Percentiles rank a stretch among this genome's conserved stretches.
Evolutionary conservation across 2,113 vertebrate genomes (phyloP).

Genomic region (Lepus americanus): DNA sequence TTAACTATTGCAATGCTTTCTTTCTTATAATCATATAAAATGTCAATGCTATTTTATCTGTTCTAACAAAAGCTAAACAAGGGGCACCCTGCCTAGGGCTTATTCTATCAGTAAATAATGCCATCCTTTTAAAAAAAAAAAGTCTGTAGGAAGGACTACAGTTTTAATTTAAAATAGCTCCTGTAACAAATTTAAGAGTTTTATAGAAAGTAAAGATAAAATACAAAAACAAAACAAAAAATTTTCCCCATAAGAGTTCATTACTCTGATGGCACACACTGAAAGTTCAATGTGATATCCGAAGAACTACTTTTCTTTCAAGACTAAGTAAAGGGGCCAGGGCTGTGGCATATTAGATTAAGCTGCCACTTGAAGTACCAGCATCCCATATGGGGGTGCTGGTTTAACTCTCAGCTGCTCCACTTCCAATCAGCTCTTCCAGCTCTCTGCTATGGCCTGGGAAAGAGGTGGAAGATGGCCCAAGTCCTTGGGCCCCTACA

Average conservation of each 20-base stretch:
- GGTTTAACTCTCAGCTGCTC: too few relatives aligned
- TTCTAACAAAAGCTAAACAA: constrained; percentile 23
- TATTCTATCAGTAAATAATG: background rate
- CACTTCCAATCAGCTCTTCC: too few relatives aligned
- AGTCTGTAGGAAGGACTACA: background rate
- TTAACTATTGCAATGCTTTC: constrained; percentile 26
- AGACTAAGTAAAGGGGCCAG: background rate
- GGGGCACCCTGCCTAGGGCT: background rate
- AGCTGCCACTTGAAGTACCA: too few relatives aligned
- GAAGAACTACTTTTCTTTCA: constrained; percentile 55
- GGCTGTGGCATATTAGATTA: too few relatives aligned
- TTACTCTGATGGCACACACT: constrained; percentile 26
- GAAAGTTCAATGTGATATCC: constrained; percentile 5
- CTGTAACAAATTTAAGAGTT: background rate
- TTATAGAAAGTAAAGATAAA: background rate
- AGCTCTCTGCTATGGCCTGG: too few relatives aligned
- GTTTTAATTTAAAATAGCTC: constrained; percentile 41
- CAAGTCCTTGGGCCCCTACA: too few relatives aligned
- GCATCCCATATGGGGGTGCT: too few relatives aligned
- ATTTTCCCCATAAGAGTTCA: background rate
- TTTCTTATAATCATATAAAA: background rate
- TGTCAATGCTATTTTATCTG: background rate
- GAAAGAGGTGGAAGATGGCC: too few relatives aligned
- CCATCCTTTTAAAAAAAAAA: background rate
- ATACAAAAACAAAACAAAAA: background rate